A percentile compares a stretch with the other conserved stretches of the same genome.
These are phyloP conservation scores for Gymnoscelis rufifasciata DNA, from an alignment of 2,888 invertebrate species.

Conservation along the genomic window DNA sequence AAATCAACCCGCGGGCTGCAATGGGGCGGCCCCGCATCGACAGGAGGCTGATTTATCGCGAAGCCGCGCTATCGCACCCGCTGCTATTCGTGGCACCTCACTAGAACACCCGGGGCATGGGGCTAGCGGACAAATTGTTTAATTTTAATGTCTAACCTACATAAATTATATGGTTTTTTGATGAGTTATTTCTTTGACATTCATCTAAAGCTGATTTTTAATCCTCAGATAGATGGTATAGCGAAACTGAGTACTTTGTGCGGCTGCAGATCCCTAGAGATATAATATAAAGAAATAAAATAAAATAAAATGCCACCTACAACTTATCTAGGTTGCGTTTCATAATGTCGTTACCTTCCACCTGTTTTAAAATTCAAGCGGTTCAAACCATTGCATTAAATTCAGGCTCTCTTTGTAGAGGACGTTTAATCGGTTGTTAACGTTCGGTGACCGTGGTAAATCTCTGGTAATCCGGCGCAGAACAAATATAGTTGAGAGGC, in stretches of 20 bases:
- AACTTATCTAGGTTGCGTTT: slow-evolving; percentile 5
- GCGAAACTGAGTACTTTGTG: no score
- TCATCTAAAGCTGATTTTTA: background rate
- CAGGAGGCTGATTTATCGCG: slow-evolving; percentile 73
- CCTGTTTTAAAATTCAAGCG: slow-evolving; percentile 48
- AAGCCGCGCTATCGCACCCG: slow-evolving; percentile 59
- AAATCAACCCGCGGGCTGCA: slow-evolving; percentile 71
- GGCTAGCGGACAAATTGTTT: slow-evolving; percentile 25
- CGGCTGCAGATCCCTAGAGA: no score
- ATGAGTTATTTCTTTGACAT: background rate
- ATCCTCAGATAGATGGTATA: no score
- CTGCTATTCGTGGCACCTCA: slow-evolving; percentile 26
- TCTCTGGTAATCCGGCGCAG: slow-evolving; percentile 71
- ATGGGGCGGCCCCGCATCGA: slow-evolving; percentile 74
- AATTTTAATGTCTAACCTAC: slow-evolving; percentile 18
- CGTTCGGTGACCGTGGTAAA: slow-evolving; percentile 70
- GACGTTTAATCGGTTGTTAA: slow-evolving; percentile 72
- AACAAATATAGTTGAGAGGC: slow-evolving; percentile 76
- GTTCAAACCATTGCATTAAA: slow-evolving; percentile 53
- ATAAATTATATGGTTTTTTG: background rate
- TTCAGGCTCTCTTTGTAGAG: slow-evolving; percentile 70
- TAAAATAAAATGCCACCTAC: no score
- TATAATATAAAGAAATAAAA: no score
- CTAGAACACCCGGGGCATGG: slow-evolving; percentile 22
- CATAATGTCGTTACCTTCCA: slow-evolving; percentile 26